Conservation (phyloP, 2,797 vertebrate genomes). For the Coracias cyanogaster region DNA sequence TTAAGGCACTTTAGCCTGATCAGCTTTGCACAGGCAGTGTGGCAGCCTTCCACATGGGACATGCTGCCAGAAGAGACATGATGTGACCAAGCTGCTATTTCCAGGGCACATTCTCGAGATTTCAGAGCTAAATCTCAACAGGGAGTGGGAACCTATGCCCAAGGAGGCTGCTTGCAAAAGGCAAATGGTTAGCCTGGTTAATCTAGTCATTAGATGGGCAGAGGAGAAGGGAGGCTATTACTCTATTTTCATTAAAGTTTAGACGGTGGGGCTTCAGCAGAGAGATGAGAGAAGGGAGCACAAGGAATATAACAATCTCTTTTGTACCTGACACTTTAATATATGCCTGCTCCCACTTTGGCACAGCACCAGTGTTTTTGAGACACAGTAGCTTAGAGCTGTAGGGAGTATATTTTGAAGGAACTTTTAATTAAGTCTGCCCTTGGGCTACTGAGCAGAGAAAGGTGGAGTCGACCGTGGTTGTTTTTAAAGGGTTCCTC, state of each 20-base stretch:
- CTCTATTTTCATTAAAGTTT: neutral
- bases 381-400: slow-evolving; percentile 48
- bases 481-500: slow-evolving; percentile 44
- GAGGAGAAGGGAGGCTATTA: neutral
- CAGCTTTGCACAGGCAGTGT: fast-evolving
- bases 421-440: slow-evolving; percentile 74
- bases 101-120: neutral
- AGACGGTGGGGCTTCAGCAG: neutral
- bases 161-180: neutral
- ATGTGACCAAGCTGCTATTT: neutral
- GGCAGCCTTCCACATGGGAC: neutral
- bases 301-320: neutral
- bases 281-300: slow-evolving; percentile 17
- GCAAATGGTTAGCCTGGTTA: neutral
- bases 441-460: slow-evolving; percentile 50
- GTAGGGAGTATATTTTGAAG: slow-evolving; percentile 65
- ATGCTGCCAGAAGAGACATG: neutral
- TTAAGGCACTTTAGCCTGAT: neutral
- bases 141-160: neutral
- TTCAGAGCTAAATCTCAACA: neutral
- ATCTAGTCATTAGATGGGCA: neutral
- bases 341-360: slow-evolving; percentile 58
- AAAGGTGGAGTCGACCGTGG: neutral
- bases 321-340: slow-evolving; percentile 67
- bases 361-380: slow-evolving; percentile 63